These are phyloP conservation scores for Vanessa cardui DNA, from an alignment of 2,888 invertebrate species.

Conservation along the genomic window DNA sequence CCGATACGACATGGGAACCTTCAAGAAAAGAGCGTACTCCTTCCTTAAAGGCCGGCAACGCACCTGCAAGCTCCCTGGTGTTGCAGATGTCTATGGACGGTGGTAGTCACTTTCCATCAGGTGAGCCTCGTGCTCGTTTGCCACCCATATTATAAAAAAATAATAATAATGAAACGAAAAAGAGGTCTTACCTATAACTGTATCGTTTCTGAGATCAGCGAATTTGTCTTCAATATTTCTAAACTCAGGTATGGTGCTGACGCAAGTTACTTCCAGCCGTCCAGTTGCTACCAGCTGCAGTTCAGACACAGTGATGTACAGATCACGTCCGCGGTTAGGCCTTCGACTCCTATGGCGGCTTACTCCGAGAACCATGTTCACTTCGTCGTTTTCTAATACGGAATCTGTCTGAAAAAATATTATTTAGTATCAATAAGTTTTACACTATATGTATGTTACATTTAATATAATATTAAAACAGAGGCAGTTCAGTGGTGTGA, in stretches of 20 bases:
- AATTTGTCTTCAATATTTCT: slow-evolving; percentile 87
- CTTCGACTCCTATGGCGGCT: slow-evolving; percentile 69
- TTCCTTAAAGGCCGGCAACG: too few species aligned
- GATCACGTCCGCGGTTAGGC: slow-evolving; percentile 82
- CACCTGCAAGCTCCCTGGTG: too few species aligned
- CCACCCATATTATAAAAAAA: too few species aligned
- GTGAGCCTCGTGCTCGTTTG: too few species aligned
- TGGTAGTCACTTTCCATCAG: too few species aligned
- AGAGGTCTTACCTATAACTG: slow-evolving; percentile 84
- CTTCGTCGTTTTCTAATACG: slow-evolving; percentile 51
- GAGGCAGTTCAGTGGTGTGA: too few species aligned
- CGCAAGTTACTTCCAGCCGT: slow-evolving; percentile 87
- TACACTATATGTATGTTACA: too few species aligned
- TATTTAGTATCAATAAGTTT: not conserved
- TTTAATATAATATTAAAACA: too few species aligned
- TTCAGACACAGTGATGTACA: slow-evolving; percentile 88
- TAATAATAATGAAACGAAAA: not conserved
- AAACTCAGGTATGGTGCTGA: slow-evolving; percentile 90
- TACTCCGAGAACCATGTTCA: slow-evolving; percentile 56
- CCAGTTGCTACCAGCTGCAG: slow-evolving; percentile 87
- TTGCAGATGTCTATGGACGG: too few species aligned
- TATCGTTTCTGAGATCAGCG: slow-evolving; percentile 88
- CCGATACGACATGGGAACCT: too few species aligned
- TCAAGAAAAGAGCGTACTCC: too few species aligned
- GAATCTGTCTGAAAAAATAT: slow-evolving; percentile 39